Percentiles rank a stretch among this genome's conserved stretches.
Conservation (phyloP, 2,113 vertebrate genomes). For the Chaetodon trifascialis region DNA sequence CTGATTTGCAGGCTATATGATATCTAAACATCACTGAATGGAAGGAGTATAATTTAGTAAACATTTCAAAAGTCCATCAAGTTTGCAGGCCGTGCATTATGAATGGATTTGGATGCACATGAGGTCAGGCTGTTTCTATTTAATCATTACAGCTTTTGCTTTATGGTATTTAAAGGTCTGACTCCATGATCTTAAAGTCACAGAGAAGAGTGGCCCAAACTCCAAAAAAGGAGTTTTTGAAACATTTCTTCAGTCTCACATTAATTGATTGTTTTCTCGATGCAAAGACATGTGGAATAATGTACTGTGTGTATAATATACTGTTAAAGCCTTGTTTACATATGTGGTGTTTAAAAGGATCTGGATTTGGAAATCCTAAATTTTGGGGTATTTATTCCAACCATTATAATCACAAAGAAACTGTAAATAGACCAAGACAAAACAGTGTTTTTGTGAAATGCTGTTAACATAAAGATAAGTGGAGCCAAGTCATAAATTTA, state of each 20-base stretch:
- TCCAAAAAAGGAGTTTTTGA: slow-evolving; percentile 26
- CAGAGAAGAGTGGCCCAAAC: not conserved
- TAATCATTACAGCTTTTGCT: slow-evolving; percentile 16
- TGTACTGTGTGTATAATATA: too few species aligned
- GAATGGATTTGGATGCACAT: slow-evolving; percentile 7
- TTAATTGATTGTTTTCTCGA: slow-evolving; percentile 19
- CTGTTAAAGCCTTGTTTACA: slow-evolving; percentile 31
- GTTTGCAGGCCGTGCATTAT: not conserved
- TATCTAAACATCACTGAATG: slow-evolving; percentile 48
- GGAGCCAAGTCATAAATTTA: slow-evolving; percentile 7
- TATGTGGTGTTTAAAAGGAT: not conserved
- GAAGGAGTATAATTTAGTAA: slow-evolving; percentile 42
- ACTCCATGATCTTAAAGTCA: slow-evolving; percentile 6
- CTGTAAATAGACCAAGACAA: slow-evolving; percentile 5
- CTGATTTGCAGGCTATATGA: slow-evolving; percentile 31
- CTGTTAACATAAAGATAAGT: not conserved
- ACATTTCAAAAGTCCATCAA: slow-evolving; percentile 34
- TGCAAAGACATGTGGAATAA: not conserved
- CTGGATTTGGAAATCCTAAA: not conserved
- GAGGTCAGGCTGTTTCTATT: slow-evolving; percentile 31
- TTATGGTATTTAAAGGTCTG: slow-evolving; percentile 1
- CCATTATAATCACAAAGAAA: not conserved
- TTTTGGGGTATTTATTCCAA: slow-evolving; percentile 5
- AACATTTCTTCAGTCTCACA: not conserved
- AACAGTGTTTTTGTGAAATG: not conserved